A percentile compares a stretch with the other conserved stretches of the same genome.
phyloP scores from a whole-genome alignment of 2,888 invertebrate genomes.

The Scotopteryx bipunctaria region DNA sequence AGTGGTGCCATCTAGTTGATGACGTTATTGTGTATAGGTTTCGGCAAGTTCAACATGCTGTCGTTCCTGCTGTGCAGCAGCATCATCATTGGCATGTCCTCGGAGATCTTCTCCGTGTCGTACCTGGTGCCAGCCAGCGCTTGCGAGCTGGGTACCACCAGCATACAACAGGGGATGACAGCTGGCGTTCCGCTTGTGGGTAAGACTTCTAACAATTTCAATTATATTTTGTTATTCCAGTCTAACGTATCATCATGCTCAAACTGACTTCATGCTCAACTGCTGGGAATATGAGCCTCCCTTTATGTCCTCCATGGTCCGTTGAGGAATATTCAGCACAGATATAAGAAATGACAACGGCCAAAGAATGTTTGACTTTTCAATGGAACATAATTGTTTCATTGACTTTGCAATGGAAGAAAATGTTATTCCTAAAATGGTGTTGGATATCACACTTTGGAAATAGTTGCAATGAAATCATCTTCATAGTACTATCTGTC shows the following conservation, averaged over 20 bases:
- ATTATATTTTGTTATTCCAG: too few relatives aligned
- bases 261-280: too few relatives aligned
- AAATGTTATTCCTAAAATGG: background rate
- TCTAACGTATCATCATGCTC: too few relatives aligned
- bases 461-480: background rate
- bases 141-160: slow-evolving; percentile 67
- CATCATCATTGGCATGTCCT: slow-evolving; percentile 63
- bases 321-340: background rate
- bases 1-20: too few relatives aligned
- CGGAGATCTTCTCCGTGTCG: slow-evolving; percentile 67
- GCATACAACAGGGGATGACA: slow-evolving; percentile 63
- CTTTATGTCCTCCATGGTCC: too few relatives aligned
- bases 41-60: slow-evolving; percentile 61
- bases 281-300: too few relatives aligned
- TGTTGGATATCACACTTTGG: background rate
- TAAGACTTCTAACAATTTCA: slow-evolving; percentile 38
- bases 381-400: background rate
- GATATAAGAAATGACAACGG: background rate
- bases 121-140: slow-evolving; percentile 70
- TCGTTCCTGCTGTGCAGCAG: slow-evolving; percentile 52
- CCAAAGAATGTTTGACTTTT: background rate
- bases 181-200: slow-evolving; percentile 68
- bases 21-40: too few relatives aligned
- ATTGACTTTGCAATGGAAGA: background rate
- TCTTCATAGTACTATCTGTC: background rate